A percentile compares a stretch with the other conserved stretches of the same genome.
Conservation (phyloP, 1,140 invertebrate genomes). For the Zaprionus taronus region DNA sequence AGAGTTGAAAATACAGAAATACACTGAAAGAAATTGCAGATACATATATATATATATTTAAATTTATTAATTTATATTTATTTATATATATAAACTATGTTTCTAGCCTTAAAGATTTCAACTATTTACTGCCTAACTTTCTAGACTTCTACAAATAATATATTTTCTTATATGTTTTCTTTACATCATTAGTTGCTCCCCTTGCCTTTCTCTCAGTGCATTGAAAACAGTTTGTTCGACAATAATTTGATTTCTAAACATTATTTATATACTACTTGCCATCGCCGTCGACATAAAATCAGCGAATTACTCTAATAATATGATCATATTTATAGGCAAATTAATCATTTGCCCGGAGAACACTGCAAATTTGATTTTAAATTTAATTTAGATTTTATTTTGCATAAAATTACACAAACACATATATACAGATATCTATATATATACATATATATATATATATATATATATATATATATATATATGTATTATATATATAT, state of each 20-base stretch:
- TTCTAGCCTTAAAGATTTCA: no score
- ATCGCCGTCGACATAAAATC: not conserved
- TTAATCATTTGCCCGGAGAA: constrained; percentile 13
- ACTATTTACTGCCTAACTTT: no score
- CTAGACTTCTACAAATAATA: no score
- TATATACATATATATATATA: not conserved
- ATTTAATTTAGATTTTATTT: not conserved
- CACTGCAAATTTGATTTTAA: not conserved
- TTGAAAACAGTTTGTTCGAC: not conserved
- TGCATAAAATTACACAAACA: not conserved
- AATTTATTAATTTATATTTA: not conserved
- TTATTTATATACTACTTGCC: constrained; percentile 7
- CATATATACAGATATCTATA: not conserved
- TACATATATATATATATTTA: not conserved
- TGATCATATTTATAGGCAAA: constrained; percentile 14
- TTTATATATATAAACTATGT: not conserved
- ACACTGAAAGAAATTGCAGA: constrained; percentile 21
- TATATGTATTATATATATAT: not conserved
- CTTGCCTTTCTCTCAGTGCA: constrained; percentile 6
- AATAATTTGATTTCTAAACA: not conserved
- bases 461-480: not conserved
- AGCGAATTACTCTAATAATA: constrained; percentile 22
- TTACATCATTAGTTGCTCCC: not conserved
- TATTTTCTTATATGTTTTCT: not conserved
- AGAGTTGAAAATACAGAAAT: not conserved